phyloP scores from a whole-genome alignment of 2,113 vertebrate genomes.

The Microtus richardsoni region DNA sequence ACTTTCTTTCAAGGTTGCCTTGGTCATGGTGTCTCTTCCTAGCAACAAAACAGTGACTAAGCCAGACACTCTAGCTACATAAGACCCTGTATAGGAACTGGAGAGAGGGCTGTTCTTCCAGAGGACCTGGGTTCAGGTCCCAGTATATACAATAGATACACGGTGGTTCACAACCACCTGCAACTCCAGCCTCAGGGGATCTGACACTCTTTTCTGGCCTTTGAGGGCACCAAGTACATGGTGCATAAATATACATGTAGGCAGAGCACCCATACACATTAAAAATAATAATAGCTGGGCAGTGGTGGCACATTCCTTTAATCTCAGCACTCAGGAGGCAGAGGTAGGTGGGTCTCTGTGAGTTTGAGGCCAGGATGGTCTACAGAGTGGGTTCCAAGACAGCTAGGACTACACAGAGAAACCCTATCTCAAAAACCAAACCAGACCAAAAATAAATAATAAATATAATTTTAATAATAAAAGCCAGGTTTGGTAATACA shows the following conservation, averaged over 20 bases:
- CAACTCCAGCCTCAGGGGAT: not conserved
- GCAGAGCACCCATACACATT: not conserved
- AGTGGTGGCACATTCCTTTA: not conserved
- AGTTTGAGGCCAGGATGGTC: not conserved
- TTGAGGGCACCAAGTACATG: not conserved
- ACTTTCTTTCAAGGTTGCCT: not conserved
- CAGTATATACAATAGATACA: not conserved
- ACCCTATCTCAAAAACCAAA: not conserved
- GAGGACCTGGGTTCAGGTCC: not conserved
- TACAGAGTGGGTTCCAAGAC: not conserved
- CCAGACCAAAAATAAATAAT: not conserved
- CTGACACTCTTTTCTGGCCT: not conserved
- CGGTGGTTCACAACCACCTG: not conserved
- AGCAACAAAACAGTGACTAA: not conserved
- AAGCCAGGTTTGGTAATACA: not conserved
- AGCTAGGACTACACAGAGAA: not conserved
- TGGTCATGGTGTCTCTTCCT: not conserved
- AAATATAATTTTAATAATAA: not conserved
- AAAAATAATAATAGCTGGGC: not conserved
- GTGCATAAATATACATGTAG: not conserved
- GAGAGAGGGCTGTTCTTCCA: not conserved
- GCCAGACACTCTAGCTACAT: not conserved
- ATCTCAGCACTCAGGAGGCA: not conserved
- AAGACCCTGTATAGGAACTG: not conserved
- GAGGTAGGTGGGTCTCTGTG: not conserved